These are phyloP conservation scores for Aphelenchoides avenae DNA, from an alignment of 1,140 invertebrate genomes.

Conservation along the genomic window DNA sequence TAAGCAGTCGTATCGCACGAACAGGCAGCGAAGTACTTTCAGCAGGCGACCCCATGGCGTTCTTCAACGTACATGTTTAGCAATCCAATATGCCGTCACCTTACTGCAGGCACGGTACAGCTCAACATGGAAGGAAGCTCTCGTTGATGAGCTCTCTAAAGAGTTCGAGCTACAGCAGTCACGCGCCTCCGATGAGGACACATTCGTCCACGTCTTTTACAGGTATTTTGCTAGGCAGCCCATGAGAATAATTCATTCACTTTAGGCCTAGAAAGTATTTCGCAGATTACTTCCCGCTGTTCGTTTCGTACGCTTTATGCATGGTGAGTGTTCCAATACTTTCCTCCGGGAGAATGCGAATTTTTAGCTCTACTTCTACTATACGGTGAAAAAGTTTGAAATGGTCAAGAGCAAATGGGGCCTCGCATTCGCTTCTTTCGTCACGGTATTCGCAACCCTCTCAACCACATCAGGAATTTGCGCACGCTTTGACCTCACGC, in stretches of 20 bases:
- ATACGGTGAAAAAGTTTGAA: constrained; percentile 68
- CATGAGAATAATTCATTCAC: constrained; percentile 5
- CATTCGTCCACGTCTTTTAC: constrained; percentile 49
- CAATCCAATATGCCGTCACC: constrained; percentile 43
- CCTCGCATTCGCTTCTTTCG: constrained; percentile 79
- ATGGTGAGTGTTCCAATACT: constrained; percentile 17
- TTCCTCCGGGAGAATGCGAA: not conserved
- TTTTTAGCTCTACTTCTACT: constrained; percentile 48
- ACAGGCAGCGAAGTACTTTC: constrained; percentile 45
- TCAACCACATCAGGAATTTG: constrained; percentile 89
- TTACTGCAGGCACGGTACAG: constrained; percentile 30
- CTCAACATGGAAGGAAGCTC: constrained; percentile 19
- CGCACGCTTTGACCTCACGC: constrained; percentile 75
- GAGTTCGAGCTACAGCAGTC: constrained; percentile 38
- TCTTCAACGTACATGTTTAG: constrained; percentile 22
- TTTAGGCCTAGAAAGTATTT: constrained; percentile 46
- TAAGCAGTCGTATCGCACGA: constrained; percentile 47
- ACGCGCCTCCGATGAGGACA: constrained; percentile 34
- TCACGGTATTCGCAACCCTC: constrained; percentile 80
- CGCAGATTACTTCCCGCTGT: constrained; percentile 46
- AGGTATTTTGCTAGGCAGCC: constrained; percentile 8
- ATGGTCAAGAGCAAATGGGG: constrained; percentile 84
- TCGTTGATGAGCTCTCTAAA: constrained; percentile 16
- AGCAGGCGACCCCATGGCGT: not conserved
- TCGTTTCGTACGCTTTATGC: constrained; percentile 46